Conservation (phyloP, 2,113 vertebrate species). For the Lanius ludovicianus region DNA sequence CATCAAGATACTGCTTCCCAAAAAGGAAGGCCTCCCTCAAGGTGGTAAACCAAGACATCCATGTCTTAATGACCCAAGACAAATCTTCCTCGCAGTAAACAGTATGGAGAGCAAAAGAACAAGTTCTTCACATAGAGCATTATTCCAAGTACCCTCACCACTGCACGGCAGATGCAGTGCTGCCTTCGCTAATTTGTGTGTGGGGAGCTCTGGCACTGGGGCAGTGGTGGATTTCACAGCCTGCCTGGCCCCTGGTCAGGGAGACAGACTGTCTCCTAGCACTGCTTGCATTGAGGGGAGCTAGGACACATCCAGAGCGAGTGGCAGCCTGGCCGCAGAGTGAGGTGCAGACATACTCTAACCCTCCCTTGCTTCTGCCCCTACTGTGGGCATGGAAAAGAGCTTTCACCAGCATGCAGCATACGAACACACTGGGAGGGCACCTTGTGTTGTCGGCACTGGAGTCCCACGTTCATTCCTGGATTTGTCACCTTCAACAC, state of each 20-base stretch:
- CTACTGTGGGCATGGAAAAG: not conserved
- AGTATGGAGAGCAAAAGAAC: not conserved
- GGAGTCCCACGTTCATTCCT: not conserved
- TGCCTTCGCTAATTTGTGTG: not conserved
- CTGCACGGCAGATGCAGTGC: not conserved
- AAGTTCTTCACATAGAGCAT: not conserved
- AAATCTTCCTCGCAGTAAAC: not conserved
- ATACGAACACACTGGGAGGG: not conserved
- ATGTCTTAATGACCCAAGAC: not conserved
- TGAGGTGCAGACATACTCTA: rapidly evolving
- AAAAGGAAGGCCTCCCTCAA: not conserved
- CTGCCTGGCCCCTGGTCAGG: not conserved
- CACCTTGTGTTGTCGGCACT: not conserved
- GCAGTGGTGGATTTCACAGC: not conserved
- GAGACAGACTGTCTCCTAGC: not conserved
- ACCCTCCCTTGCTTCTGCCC: not conserved
- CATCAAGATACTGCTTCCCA: not conserved
- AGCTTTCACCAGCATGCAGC: not conserved
- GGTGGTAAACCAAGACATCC: not conserved
- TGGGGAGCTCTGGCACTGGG: not conserved
- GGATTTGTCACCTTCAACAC: not conserved
- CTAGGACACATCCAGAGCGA: not conserved
- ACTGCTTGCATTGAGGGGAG: rapidly evolving
- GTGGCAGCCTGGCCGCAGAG: not conserved
- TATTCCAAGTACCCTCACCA: not conserved